These are phyloP conservation scores for Atrina japonica DNA, from an alignment of 2,888 invertebrate species.

Conservation along the genomic window DNA sequence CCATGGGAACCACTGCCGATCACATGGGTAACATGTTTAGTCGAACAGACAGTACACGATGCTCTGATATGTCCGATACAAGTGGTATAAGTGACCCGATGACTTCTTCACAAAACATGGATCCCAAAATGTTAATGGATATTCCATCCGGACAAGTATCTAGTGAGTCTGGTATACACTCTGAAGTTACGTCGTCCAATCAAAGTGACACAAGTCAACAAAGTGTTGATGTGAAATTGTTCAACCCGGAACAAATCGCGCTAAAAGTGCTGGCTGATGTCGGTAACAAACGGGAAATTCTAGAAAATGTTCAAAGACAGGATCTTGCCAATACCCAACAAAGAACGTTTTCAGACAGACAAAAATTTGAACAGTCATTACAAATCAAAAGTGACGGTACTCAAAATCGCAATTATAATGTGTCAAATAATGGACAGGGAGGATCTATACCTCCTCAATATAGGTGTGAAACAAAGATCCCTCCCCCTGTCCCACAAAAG, in stretches of 20 bases:
- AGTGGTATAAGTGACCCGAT: conserved; percentile 54
- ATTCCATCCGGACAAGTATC: conserved; percentile 36
- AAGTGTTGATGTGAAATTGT: conserved; percentile 48
- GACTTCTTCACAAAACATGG: too few relatives aligned
- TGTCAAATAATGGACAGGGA: background rate
- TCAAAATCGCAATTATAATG: background rate
- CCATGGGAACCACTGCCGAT: conserved; percentile 12
- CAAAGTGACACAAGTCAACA: conserved; percentile 65
- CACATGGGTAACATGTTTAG: conserved; percentile 40
- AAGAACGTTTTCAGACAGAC: conserved; percentile 45
- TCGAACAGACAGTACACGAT: conserved; percentile 49
- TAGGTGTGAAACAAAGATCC: conserved; percentile 54
- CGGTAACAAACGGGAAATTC: conserved; percentile 62
- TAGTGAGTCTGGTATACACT: conserved; percentile 61
- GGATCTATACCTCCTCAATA: conserved; percentile 23
- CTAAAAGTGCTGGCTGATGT: conserved; percentile 73
- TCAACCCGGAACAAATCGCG: conserved; percentile 69
- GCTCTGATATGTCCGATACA: conserved; percentile 56
- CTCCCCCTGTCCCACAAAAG: conserved; percentile 51
- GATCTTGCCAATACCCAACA: conserved; percentile 64
- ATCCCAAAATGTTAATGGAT: too few relatives aligned
- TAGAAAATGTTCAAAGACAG: conserved; percentile 69
- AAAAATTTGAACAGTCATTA: conserved; percentile 46
- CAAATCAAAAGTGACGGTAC: conserved; percentile 6
- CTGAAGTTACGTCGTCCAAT: conserved; percentile 62